phyloP scores from a whole-genome alignment of 2,113 vertebrate species.

The Chrysochloris asiatica region DNA sequence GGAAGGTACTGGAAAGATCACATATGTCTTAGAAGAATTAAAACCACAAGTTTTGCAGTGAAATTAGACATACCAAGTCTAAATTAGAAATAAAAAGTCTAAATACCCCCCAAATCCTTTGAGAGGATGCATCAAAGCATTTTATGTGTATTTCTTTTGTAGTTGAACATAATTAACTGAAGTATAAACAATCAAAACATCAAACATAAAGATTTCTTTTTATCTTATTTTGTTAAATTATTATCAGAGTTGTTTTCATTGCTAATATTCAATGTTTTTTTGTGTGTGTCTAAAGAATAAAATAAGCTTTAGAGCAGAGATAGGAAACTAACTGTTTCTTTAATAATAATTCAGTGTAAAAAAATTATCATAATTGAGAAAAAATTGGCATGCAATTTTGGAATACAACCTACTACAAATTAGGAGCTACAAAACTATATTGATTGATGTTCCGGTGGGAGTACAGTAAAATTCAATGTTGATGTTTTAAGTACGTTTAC shows the following conservation, averaged over 20 bases:
- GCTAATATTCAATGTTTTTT: background rate
- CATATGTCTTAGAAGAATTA: background rate
- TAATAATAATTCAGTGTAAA: background rate
- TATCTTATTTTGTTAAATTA: slow-evolving; percentile 7
- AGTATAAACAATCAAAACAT: background rate
- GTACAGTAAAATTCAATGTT: background rate
- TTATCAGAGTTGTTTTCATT: background rate
- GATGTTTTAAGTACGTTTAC: background rate
- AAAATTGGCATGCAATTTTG: background rate
- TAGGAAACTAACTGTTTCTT: slow-evolving; percentile 6
- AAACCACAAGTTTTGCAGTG: background rate
- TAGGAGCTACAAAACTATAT: background rate
- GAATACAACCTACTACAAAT: background rate
- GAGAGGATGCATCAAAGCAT: background rate
- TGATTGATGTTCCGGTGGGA: background rate
- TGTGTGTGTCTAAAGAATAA: no score
- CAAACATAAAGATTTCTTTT: background rate
- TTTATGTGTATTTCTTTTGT: background rate
- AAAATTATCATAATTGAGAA: background rate
- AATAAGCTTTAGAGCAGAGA: background rate
- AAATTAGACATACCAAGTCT: background rate
- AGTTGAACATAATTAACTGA: background rate
- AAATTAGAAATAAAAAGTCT: no score
- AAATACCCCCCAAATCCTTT: background rate
- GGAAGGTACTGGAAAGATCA: background rate